phyloP scores from a whole-genome alignment of 2,113 vertebrate species.

The Istiophorus platypterus region DNA sequence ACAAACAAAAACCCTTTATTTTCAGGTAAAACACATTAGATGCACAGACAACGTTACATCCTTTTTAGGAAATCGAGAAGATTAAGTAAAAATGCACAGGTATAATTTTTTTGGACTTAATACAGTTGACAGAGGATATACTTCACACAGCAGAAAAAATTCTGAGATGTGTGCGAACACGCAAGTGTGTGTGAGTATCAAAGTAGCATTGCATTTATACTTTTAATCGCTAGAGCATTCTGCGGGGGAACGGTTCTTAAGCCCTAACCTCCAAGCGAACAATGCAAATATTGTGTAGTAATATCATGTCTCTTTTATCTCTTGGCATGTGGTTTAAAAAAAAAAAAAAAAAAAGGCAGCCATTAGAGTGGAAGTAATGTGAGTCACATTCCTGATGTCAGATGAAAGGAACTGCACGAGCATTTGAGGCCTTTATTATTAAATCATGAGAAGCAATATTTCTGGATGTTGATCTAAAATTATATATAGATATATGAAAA shows the following conservation, averaged over 20 bases:
- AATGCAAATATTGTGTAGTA: background rate
- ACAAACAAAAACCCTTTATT: background rate
- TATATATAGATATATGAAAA: background rate
- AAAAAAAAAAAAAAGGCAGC: conserved; percentile 15
- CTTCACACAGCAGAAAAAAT: background rate
- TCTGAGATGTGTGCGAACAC: background rate
- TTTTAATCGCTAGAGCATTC: too few species aligned
- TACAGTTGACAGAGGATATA: background rate
- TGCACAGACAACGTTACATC: background rate
- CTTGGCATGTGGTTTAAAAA: background rate
- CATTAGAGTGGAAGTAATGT: background rate
- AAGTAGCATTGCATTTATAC: background rate
- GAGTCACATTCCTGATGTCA: background rate
- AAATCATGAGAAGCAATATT: background rate
- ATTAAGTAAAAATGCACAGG: background rate
- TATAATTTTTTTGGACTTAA: background rate
- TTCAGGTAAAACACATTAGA: background rate
- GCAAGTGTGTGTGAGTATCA: background rate
- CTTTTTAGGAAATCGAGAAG: background rate
- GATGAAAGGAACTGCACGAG: background rate
- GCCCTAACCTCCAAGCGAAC: background rate
- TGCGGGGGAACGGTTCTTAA: background rate
- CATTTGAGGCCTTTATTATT: background rate
- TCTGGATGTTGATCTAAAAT: conserved; percentile 3
- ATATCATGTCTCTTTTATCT: background rate